These are phyloP conservation scores for Rhinolophus ferrumequinum DNA, from an alignment of 2,113 vertebrate species.

Conservation along the genomic window DNA sequence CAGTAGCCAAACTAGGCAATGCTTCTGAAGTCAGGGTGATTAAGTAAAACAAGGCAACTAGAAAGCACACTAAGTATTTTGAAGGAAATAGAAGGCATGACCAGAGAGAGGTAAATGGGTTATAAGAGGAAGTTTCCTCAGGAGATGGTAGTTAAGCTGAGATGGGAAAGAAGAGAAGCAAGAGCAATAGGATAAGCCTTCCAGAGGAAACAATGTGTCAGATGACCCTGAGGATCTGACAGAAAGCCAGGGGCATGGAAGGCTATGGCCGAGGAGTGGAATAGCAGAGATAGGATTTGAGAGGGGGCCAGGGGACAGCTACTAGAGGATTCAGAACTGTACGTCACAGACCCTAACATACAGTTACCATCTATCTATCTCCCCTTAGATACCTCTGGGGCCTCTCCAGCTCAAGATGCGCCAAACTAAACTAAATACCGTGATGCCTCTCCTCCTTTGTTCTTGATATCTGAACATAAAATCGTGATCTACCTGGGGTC, in stretches of 20 bases:
- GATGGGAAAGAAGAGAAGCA: too few relatives aligned
- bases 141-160: background rate
- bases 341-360: background rate
- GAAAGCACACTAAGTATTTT: background rate
- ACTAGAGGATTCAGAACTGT: too few relatives aligned
- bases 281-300: background rate
- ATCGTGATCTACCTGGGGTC: too few relatives aligned
- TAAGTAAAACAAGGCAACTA: background rate
- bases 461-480: background rate
- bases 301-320: background rate
- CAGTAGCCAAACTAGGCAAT: background rate
- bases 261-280: background rate
- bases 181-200: background rate
- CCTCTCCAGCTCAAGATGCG: background rate
- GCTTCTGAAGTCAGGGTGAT: background rate
- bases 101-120: background rate
- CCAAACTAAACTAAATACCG: background rate
- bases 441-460: background rate
- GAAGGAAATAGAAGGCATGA: background rate
- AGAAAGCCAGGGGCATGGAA: too few relatives aligned
- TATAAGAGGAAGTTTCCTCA: background rate
- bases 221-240: background rate
- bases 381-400: accelerated
- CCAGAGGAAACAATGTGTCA: background rate
- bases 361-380: background rate